Base-by-base conservation (phyloP, 2,797 vertebrate genomes). In the Crax fasciolata region DNA sequence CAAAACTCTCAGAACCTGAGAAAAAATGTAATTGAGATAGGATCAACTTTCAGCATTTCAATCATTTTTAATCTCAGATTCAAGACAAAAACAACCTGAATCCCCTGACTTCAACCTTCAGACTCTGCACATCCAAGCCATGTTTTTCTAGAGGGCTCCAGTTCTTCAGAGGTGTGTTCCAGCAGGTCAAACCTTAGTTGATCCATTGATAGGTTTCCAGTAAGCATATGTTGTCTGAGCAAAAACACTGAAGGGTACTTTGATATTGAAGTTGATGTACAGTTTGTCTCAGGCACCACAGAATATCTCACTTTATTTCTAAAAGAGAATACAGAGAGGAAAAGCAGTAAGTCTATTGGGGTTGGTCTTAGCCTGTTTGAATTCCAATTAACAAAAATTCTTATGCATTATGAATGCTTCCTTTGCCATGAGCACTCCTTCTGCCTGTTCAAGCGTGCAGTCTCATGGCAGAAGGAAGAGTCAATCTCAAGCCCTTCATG, bases 371-470 rank as follows among this genome's bases (percentile, higher is more conserved):
- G 30, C n/a, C n/a, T 30, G n/a, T 28, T 63, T 30, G 61, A 30
- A 41, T 38, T 63, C 13, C 19, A 30, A 28, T 43, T 20, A 30
- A 61, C 13, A 84, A 21, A 39, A 84, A 78, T 38, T 3, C 7
- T 23, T 12, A 1, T 3, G 10, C 25, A 9, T 46, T 38, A 10
- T 66, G 9, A 72, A 54, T 13, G 6, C 3, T 38, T 48, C 32
- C 17, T 74, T 88, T 86, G 30, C 30, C 44, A 7, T 24, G 54
- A 72, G 38, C 72, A 30, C 84, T 66, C 25, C 43, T 28, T 72
- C 1, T 46, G 10, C 5, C 15, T 61, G 1, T n/a, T 70, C 0
- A 0, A 9, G 2, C 15, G 12, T 61, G 25, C 13, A 24, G 32
- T 41, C 32, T 75, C 51, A 62, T 19, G 16, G 8, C 58, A 78